Evolutionary conservation across 2,797 vertebrate species (phyloP).

Genomic region (Spea hammondii): DNA sequence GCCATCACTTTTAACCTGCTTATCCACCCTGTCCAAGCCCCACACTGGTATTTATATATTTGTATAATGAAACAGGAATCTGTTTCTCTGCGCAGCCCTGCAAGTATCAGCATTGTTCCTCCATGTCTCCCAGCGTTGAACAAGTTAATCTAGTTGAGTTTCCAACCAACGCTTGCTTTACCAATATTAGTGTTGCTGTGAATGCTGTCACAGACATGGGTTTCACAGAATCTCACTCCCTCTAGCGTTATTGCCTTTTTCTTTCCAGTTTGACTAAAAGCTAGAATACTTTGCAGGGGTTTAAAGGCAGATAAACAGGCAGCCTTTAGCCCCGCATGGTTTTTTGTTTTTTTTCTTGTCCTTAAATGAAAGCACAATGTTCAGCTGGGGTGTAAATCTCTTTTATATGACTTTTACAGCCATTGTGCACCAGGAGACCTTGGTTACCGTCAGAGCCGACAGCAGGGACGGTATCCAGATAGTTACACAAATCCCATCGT

Average conservation of each 20-base stretch:
- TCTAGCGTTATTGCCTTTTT: background rate
- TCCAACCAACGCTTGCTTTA: no score
- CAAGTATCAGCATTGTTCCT: no score
- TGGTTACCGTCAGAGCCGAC: background rate
- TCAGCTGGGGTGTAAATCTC: background rate
- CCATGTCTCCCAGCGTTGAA: no score
- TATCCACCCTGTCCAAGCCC: no score
- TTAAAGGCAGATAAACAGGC: conserved; percentile 1
- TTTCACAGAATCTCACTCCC: background rate
- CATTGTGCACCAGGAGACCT: background rate
- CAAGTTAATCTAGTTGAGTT: no score
- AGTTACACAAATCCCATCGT: background rate
- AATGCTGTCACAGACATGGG: background rate
- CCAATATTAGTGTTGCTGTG: no score
- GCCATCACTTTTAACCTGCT: no score
- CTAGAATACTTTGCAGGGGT: background rate
- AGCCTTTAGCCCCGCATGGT: background rate
- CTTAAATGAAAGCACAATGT: background rate
- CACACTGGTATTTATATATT: no score
- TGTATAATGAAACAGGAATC: no score
- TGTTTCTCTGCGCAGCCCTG: no score
- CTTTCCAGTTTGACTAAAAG: background rate
- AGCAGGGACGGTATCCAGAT: background rate
- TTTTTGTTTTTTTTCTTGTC: background rate
- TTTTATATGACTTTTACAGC: conserved; percentile 22